Evolutionary conservation across 92 coral and sea anemone species (phyloP), one percentile per base, ranked within the genome.

Genomic region (Anthopleura xanthogrammica): DNA sequence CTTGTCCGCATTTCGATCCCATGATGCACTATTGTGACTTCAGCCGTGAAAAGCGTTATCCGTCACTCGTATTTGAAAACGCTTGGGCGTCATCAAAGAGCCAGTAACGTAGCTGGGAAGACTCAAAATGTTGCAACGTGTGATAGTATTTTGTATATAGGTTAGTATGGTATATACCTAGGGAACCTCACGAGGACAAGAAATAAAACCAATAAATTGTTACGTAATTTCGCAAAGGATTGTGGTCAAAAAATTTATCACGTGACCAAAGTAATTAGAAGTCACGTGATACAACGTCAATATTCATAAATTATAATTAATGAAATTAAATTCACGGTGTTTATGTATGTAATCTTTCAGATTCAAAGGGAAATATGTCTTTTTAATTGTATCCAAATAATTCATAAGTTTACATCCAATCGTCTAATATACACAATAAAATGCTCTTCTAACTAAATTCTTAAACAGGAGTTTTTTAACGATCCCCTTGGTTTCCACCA

Each of bases 331-430:
- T 68, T 29, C 16, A 36, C 10, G 74, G 74, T 68, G 42, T 68
- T 12, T 9, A 36, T 29, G 41, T 68, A 8, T 68, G 40, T 68
- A 68, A 9, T 29, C 74, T 36, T 36, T 68, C 74, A 36, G 29
- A 2, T 68, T 68, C 42, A 29, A 68, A 23, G 74, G 70, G 70
- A 62, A 54, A 68, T 19, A 68, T 12, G 16, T 68, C 74, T 68
- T 68, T 68, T 68, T 54, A 20, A 52, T 76, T 46, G 43, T 77
- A 77, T 68, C 42, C 66, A 20, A 77, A 77, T 52, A 52, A 54
- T 77, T 76, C 19, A 46, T 46, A 77, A 29, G 65, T 55, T 77
- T 77, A 43, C 79, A 77, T 77, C 80, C 80, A 77, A 77, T 77
- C 80, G 65, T 77, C 80, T 77, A 36, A 52, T 77, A 77, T 77